Evolutionary conservation across 53 echinoderm and acorn worm species (phyloP), one percentile per base, ranked within the genome.

Genomic region (Apostichopus leukothele): DNA sequence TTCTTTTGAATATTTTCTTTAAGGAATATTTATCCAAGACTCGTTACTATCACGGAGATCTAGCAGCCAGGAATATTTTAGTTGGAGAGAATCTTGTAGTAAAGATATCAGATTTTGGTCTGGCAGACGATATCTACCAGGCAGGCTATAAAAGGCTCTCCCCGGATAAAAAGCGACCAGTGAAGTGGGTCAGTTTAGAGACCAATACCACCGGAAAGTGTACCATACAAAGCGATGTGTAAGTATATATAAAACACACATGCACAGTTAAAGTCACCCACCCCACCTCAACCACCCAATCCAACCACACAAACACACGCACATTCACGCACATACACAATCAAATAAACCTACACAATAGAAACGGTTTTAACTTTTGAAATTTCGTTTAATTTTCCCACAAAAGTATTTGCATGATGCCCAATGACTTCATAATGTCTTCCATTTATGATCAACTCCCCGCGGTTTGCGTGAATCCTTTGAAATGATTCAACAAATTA

Each of bases 141-240:
- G 90, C 93, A n/a, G 96, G 94, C 60, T 96, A 96, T 83, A 92
- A 96, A 75, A 88, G 92, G 10, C 93, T 94, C 3, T 90, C 91
- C 0, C 92, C 94, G 22, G 93, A 96, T 79, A 91, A 91, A 83
- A 96, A 96, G 60, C 84, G 94, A 51, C 96, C 96, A 4, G 88
- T 96, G 7, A 96, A 96, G 53, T 96, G 96, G 96, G 96, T 96
- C 83, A 96, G 96, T 76, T 74, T 96, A 60, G 96, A 96, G 88
- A 96, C 96, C 11, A 94, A 94, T 79, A 89, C 89, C 10, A 93
- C 90, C 21, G 96, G 96, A 52, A 89, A 83, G 39, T 96, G 96
- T 52, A 93, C 96, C 9, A 96, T 96, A 63, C 93, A 94, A 63
- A 96, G 96, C n/a, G 96, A 96, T 53, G 93, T 96, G 96, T 96